A percentile compares a stretch with the other conserved stretches of the same genome.
Conservation (phyloP, 2,888 invertebrate genomes). For the Nomada fucata region DNA sequence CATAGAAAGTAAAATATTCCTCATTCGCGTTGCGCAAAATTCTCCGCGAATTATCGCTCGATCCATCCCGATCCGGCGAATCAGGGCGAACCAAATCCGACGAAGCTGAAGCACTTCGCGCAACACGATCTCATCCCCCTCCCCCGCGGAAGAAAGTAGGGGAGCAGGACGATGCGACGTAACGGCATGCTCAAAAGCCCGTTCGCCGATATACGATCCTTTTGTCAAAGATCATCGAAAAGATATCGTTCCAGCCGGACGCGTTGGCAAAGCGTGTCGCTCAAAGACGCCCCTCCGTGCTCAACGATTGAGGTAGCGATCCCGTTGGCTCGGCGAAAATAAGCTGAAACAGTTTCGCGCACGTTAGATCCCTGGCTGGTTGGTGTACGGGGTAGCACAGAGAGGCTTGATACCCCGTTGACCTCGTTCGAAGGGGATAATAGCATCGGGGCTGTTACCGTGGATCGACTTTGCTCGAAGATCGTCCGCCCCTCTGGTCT, state of each 20-base stretch:
- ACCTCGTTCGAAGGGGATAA: conserved; percentile 65
- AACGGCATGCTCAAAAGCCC: neutral
- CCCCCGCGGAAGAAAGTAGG: too few species aligned
- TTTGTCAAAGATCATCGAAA: conserved; percentile 13
- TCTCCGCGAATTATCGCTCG: too few species aligned
- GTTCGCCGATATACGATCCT: neutral
- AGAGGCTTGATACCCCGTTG: conserved; percentile 55
- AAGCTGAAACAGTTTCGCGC: conserved; percentile 51
- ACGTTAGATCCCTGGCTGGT: neutral
- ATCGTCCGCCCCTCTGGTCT: conserved; percentile 47
- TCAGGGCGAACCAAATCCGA: too few species aligned
- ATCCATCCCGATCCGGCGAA: too few species aligned
- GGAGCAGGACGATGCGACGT: too few species aligned
- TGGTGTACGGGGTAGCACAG: neutral
- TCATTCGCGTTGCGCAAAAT: too few species aligned
- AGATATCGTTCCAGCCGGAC: conserved; percentile 17
- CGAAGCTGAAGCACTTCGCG: too few species aligned
- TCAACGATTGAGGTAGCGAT: conserved; percentile 33
- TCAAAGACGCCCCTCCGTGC: conserved; percentile 11
- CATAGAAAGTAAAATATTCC: too few species aligned
- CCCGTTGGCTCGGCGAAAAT: conserved; percentile 35
- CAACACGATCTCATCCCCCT: too few species aligned
- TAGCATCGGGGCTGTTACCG: conserved; percentile 62
- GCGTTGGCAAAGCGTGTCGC: conserved; percentile 19
- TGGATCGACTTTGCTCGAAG: conserved; percentile 59